These are phyloP conservation scores for Serrognathus titanus DNA, from an alignment of 2,888 invertebrate genomes.

Conservation along the genomic window DNA sequence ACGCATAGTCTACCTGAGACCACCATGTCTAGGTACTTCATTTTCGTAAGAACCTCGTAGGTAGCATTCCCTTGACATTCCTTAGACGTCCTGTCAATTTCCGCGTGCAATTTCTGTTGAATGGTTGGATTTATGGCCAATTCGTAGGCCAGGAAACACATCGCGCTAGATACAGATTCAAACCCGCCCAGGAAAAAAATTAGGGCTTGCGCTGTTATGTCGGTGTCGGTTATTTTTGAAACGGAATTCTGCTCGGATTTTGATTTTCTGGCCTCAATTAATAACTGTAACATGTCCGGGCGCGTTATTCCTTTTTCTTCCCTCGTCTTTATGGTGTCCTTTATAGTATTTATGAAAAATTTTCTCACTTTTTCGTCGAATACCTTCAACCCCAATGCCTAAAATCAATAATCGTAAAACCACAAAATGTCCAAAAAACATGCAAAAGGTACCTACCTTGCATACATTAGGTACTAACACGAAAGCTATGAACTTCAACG, in stretches of 20 bases:
- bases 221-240: constrained; percentile 43
- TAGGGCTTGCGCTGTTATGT: constrained; percentile 56
- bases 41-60: constrained; percentile 53
- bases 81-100: constrained; percentile 37
- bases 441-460: constrained; percentile 7
- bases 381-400: constrained; percentile 2
- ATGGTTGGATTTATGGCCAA: constrained; percentile 57
- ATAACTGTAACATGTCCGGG: constrained; percentile 50
- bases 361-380: constrained; percentile 10
- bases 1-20: constrained; percentile 46
- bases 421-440: too few species aligned
- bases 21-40: constrained; percentile 63
- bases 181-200: constrained; percentile 54
- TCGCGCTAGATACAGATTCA: constrained; percentile 48
- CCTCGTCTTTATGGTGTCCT: constrained; percentile 17
- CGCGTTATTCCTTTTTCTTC: constrained; percentile 18
- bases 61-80: constrained; percentile 43
- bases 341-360: constrained; percentile 22
- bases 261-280: constrained; percentile 52
- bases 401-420: neutral
- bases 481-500: constrained; percentile 7
- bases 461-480: constrained; percentile 10
- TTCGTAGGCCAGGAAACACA: constrained; percentile 55
- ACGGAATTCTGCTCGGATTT: neutral
- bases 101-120: constrained; percentile 54